Evolutionary conservation across 2,888 invertebrate species (phyloP), one percentile per base, ranked within the genome.

Genomic region (Drosophila antonietae): DNA sequence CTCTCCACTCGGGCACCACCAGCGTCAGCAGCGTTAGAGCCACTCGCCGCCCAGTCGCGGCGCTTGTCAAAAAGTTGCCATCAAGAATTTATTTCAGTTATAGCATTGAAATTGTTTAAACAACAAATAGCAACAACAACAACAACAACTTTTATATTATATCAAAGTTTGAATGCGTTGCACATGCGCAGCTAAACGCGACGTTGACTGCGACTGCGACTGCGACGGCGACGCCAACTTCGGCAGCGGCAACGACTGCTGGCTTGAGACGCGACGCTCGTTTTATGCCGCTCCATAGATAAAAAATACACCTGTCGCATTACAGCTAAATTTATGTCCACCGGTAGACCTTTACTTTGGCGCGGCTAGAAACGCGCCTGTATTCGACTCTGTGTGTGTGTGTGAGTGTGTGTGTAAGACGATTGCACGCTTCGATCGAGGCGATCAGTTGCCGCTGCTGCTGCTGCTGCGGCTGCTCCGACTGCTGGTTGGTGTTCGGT

Each of bases 271-370:
- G 68, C 74, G 52, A 35, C 55, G 83, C 69, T 86, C 83, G 79
- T 77, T 84, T 86, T 74, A 77, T 88, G 86, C 84, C 82, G 83
- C 72, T 87, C 81, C 89, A 90, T 89, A 90, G 88, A 87, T 87
- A 87, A 90, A 87, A 87, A 91, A 91, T 91, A 91, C 91, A 91
- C 91, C 91, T 91, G 91, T 91, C 91, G 91, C 91, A 91, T 91
- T 91, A 91, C 91, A 89, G 89, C 83, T 86, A 90, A 91, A 91
- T 91, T 91, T 91, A 91, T 91, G 90, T 91, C 87, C 91, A 91
- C 91, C 90, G 91, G 91, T 91, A 91, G 91, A 91, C 91, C 91
- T 91, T 91, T 91, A 84, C 88, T 87, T 87, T 82, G 90, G 90
- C 75, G 86, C 75, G 89, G 80, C 89, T 90, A 90, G 85, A 90